phyloP scores from a whole-genome alignment of 2,797 vertebrate species.

The Cossypha heuglini region DNA sequence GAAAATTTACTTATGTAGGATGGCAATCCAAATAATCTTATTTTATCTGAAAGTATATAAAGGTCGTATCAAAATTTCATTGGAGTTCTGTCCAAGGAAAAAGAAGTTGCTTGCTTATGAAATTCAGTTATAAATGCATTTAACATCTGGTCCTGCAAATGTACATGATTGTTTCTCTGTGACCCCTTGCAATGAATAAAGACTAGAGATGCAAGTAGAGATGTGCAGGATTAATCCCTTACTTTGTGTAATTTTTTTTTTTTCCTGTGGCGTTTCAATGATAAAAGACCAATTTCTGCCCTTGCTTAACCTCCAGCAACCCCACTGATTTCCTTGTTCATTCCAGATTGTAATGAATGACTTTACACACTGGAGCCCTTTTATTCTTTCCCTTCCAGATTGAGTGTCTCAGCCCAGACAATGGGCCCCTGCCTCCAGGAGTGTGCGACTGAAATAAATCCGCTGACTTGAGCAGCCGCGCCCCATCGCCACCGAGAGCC shows the following conservation, averaged over 20 bases:
- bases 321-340: constrained; percentile 38
- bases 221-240: not conserved
- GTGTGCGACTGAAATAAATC: constrained; percentile 4
- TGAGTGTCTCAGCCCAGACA: constrained; percentile 41
- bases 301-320: constrained; percentile 53
- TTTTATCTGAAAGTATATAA: constrained; percentile 28
- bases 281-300: constrained; percentile 58
- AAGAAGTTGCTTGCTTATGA: constrained; percentile 29
- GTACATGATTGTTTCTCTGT: not conserved
- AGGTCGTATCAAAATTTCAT: constrained; percentile 28
- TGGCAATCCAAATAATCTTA: constrained; percentile 20
- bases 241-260: not conserved
- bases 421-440: constrained; percentile 38
- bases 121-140: constrained; percentile 26
- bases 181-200: not conserved
- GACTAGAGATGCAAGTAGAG: not conserved
- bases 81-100: not conserved
- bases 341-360: constrained; percentile 56
- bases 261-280: constrained; percentile 15
- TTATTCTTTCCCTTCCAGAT: constrained; percentile 55
- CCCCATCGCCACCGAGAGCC: not conserved
- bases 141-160: constrained; percentile 17
- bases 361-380: constrained; percentile 32
- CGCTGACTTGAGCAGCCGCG: not conserved
- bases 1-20: constrained; percentile 32